Evolutionary conservation across 92 coral and sea anemone genomes (phyloP).

Genomic region (Porites lobata): DNA sequence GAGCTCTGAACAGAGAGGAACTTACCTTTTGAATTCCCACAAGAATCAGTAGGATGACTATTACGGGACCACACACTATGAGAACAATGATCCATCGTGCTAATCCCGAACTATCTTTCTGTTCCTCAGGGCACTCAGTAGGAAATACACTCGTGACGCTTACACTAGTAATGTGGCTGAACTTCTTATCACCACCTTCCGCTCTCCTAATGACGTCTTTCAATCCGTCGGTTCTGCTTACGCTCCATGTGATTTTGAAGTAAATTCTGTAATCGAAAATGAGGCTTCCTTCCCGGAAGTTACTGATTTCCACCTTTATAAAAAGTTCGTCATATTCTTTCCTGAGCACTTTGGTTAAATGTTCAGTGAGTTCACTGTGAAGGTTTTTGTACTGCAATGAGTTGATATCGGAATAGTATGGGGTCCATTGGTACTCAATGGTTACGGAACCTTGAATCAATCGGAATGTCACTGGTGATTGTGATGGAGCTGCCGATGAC

Average conservation of each 20-base stretch:
- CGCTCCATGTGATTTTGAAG: neutral
- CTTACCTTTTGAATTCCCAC: conserved; percentile 5
- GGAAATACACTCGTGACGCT: neutral
- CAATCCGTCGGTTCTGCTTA: neutral
- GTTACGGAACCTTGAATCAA: neutral
- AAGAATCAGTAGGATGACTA: conserved; percentile 6
- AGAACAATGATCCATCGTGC: conserved; percentile 30
- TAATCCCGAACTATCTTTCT: neutral
- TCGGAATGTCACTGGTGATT: neutral
- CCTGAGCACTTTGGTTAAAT: neutral
- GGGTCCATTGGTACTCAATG: too few species aligned
- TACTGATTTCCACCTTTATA: neutral
- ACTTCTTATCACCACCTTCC: neutral
- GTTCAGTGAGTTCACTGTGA: neutral
- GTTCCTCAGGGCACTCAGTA: neutral
- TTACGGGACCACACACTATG: conserved; percentile 14
- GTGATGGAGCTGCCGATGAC: neutral
- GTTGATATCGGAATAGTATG: too few species aligned
- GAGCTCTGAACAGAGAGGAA: neutral
- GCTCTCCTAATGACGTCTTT: conserved; percentile 5
- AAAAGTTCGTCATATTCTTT: neutral
- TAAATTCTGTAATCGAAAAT: conserved; percentile 21
- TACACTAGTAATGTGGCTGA: neutral
- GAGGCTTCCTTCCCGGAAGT: conserved; percentile 22
- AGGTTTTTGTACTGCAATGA: too few species aligned